Evolutionary conservation across 2,888 invertebrate species (phyloP), one percentile per base, ranked within the genome.

Genomic region (Crossocerus cetratus): DNA sequence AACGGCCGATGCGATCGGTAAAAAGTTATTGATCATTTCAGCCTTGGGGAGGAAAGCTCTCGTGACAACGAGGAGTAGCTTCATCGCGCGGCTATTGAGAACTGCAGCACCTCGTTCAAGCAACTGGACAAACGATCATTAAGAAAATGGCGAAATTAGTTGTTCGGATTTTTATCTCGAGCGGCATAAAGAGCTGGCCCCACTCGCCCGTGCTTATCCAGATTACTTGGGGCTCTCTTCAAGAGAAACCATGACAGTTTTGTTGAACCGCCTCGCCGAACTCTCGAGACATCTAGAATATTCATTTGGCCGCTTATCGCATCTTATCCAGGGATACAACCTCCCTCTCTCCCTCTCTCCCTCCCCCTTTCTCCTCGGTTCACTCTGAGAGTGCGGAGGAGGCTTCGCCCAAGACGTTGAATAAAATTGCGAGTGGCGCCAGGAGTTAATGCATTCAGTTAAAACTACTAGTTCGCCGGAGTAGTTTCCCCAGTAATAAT

Each of bases 261-360:
- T 62, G 21, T 65, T 20, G 21, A 13, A 43, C 59, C 4, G 21
- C 32, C 13, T 2, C 43, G 20, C 42, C n/a, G 54, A 59, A 53
- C 21, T 45, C 63, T 54, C 44, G 44, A 57, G 56, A 53, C 59
- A 42, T 42, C 64, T 55, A 42, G 42, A 56, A 44, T 65, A 65
- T 74, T 54, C 54, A 45, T 49, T 57, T 32, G 18, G 3, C 54
- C 59, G 56, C 65, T 13, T 57, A 55, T 23, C 11, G 22, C 42
- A n/a, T 8, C 42, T 21, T 43, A n/a, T 66, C 32, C 53, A 11
- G 13, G 42, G 23, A 59, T 43, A 49, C 49, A 49, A 16, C 8
- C 23, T 16, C 18, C 32, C 16, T 14, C 16, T 4, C 8, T 11
- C 2, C n/a, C 11, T 44, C 16, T 60, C 42, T 43, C 4, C 32